Conservation (phyloP, 2,113 vertebrate species). For the Pterocles burchelli region DNA sequence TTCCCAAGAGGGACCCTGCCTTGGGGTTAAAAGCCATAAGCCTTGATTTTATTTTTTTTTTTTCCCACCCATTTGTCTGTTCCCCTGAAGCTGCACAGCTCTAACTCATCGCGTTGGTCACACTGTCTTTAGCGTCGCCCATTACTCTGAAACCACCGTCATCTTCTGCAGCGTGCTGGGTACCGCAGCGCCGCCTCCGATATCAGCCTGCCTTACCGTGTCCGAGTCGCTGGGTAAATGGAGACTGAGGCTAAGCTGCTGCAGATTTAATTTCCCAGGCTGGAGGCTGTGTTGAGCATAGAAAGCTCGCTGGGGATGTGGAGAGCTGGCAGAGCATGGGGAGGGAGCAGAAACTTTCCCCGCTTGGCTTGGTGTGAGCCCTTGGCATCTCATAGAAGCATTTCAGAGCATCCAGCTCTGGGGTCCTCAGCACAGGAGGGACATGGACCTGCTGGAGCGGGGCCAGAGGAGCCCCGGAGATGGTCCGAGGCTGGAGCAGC, state of each 20-base stretch:
- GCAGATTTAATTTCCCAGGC: neutral
- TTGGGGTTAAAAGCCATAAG: neutral
- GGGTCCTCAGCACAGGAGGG: too few relatives aligned
- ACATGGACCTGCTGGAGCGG: too few relatives aligned
- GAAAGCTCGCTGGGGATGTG: neutral
- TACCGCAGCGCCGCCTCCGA: neutral
- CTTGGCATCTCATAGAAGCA: neutral
- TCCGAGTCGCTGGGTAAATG: neutral
- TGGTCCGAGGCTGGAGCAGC: too few relatives aligned
- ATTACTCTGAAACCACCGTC: neutral
- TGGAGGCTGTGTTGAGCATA: neutral
- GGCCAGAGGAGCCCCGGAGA: too few relatives aligned
- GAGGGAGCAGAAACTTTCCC: neutral
- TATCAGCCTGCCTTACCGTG: neutral
- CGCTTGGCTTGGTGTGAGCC: neutral
- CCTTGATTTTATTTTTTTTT: neutral
- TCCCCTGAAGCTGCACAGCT: neutral
- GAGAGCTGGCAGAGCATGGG: neutral
- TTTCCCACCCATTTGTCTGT: fast-evolving
- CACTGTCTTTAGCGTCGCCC: neutral
- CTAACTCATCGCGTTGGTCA: neutral
- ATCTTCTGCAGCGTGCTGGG: neutral
- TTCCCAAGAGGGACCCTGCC: neutral
- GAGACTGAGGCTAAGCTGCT: neutral
- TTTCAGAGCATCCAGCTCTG: too few relatives aligned